Base-by-base conservation (phyloP, 2,113 vertebrate genomes). In the Sorex araneus region DNA sequence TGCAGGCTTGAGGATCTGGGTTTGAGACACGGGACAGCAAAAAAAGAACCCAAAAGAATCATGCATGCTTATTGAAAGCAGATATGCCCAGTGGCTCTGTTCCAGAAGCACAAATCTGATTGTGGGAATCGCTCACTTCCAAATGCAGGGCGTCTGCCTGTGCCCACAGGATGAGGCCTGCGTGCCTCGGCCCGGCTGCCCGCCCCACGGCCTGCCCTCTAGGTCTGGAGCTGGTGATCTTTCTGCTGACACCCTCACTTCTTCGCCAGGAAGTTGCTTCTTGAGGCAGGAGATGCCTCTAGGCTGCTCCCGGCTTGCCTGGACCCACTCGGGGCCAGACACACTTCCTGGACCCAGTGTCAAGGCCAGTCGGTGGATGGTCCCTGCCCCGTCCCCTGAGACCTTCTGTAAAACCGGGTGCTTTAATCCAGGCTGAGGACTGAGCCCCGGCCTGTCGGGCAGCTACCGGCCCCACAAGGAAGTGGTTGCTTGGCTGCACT, bases 21-120 rank as follows among this genome's bases (percentile, higher is more conserved):
- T 60, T 60, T 60, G 57, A 60, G 57, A 60, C 47, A 10, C 47
- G 10, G 13, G 47, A 10, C 47, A 7, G 9, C 47, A 50, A 10
- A 10, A 40, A 40, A 40, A 40, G 40, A 40, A 21, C 5, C 1
- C 5, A 60, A 6, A 60, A 6, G 88, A 82, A 69, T 28, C 70
- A 66, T 47, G 54, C 6, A 6, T 63, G 15, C 47, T 91, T 75
- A 87, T 34, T 80, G 25, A 92, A 94, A 96, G 67, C n/a, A 80
- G 86, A 67, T 30, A 60, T 1, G 78, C 18, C 21, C 4, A 25
- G 23, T 2, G 28, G 25, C 15, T 45, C 70, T 83, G 10, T 87
- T 88, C 88, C 77, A 79, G 73, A 83, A 79, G 32, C 34, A 50
- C 54, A 71, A 1, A 60, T 54, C 60, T 30, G 54, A 43, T 54